A percentile compares a stretch with the other conserved stretches of the same genome.
phyloP scores from a whole-genome alignment of 64 coral and sea anemone species.

The Catalaphyllia jardinei region DNA sequence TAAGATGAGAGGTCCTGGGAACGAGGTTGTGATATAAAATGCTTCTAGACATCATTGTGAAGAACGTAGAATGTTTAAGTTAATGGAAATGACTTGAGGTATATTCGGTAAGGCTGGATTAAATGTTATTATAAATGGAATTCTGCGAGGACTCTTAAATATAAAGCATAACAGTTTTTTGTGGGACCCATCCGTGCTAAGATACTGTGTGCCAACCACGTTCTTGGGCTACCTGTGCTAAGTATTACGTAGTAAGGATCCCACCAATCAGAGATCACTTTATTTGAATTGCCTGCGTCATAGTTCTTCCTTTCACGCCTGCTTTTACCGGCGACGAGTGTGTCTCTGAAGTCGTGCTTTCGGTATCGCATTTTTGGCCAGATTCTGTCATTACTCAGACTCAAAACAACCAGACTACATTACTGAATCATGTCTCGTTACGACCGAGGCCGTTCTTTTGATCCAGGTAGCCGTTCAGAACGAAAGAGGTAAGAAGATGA shows the following conservation, averaged over 20 bases:
- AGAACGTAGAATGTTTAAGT: too few relatives aligned
- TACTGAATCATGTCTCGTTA: conserved; percentile 86
- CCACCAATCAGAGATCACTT: conserved; percentile 31
- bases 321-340: not conserved
- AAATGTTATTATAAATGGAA: too few relatives aligned
- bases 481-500: conserved; percentile 80
- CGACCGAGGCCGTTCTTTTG: conserved; percentile 88
- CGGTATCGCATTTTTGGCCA: not conserved
- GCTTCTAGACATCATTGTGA: too few relatives aligned
- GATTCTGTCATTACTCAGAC: not conserved
- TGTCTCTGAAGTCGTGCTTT: not conserved
- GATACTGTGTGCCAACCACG: too few relatives aligned
- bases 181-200: too few relatives aligned
- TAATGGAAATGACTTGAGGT: too few relatives aligned
- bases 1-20: too few relatives aligned
- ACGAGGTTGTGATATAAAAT: too few relatives aligned
- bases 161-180: too few relatives aligned
- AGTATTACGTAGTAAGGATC: not conserved
- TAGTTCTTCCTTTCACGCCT: not conserved
- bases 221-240: not conserved
- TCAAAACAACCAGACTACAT: not conserved
- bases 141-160: too few relatives aligned
- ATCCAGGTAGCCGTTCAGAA: conserved; percentile 90
- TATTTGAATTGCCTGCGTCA: not conserved
- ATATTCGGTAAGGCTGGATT: too few relatives aligned